Conservation (phyloP, 2,888 invertebrate genomes). For the Abrostola tripartita region DNA sequence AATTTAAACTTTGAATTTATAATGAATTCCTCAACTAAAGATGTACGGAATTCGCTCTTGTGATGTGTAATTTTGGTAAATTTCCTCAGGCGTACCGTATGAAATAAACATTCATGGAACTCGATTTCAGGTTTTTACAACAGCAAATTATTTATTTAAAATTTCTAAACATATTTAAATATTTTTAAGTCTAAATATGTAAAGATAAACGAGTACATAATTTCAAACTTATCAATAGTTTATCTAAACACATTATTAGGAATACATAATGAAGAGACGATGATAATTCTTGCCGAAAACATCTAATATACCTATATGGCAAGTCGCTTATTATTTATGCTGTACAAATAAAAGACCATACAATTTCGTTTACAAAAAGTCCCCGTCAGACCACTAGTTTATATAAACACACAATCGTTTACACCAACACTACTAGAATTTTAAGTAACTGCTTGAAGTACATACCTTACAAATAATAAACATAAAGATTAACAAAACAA, state of each 20-base stretch:
- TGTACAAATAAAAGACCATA: too few species aligned
- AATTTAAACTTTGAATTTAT: slow-evolving; percentile 82
- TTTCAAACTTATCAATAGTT: too few species aligned
- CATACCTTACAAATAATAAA: slow-evolving; percentile 19
- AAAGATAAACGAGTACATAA: too few species aligned
- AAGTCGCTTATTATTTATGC: too few species aligned
- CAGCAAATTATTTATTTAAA: slow-evolving; percentile 36
- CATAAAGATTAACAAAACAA: slow-evolving; percentile 6
- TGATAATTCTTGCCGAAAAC: too few species aligned
- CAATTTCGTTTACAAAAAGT: too few species aligned
- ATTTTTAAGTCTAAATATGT: too few species aligned
- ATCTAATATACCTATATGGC: too few species aligned
- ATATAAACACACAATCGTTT: slow-evolving; percentile 18
- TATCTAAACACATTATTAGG: too few species aligned
- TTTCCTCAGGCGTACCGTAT: slow-evolving; percentile 57
- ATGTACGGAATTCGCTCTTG: slow-evolving; percentile 67
- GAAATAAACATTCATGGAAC: slow-evolving; percentile 62
- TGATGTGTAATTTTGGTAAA: slow-evolving; percentile 69
- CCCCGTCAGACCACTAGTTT: neutral
- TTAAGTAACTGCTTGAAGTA: slow-evolving; percentile 16
- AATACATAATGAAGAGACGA: too few species aligned
- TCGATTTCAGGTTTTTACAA: slow-evolving; percentile 50
- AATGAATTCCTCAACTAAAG: slow-evolving; percentile 75
- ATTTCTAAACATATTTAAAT: slow-evolving; percentile 7
- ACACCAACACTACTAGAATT: slow-evolving; percentile 23